Percentiles rank a stretch among this genome's conserved stretches.
These are phyloP conservation scores for Mus musculus DNA, from an alignment of 2,113 vertebrate genomes.

Conservation along the genomic window DNA sequence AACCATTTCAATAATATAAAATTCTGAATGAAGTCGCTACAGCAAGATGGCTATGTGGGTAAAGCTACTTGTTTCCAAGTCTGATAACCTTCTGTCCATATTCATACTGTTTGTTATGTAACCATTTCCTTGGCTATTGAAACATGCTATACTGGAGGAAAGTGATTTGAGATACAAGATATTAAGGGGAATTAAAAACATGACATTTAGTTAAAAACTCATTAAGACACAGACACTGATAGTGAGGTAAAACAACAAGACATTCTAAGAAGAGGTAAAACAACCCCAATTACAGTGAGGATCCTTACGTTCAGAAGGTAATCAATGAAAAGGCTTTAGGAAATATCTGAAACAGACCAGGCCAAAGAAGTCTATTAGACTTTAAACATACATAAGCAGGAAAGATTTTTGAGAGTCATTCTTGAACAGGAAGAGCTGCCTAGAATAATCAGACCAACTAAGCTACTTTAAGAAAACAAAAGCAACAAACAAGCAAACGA, in stretches of 20 bases:
- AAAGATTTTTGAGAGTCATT: not conserved
- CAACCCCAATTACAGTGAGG: not conserved
- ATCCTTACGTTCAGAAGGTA: not conserved
- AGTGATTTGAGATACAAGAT: not conserved
- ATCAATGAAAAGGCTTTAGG: not conserved
- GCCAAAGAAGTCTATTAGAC: not conserved
- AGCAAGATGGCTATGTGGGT: not conserved
- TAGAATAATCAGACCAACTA: not conserved
- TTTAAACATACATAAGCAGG: not conserved
- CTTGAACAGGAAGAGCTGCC: not conserved
- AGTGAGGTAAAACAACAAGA: not conserved
- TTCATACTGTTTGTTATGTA: not conserved
- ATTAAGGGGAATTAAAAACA: not conserved
- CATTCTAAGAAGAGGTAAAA: not conserved
- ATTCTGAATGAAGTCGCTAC: not conserved
- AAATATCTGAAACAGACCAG: not conserved
- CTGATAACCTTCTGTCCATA: not conserved
- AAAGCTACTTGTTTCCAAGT: not conserved
- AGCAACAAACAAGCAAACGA: no score
- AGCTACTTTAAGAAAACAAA: not conserved
- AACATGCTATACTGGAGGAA: not conserved
- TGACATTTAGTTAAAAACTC: not conserved
- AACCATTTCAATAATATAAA: not conserved
- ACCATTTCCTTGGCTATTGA: not conserved
- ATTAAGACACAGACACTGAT: not conserved